Evolutionary conservation across 1,140 invertebrate species (phyloP), one percentile per base, ranked within the genome.

Genomic region (Drosophila sulfurigaster): DNA sequence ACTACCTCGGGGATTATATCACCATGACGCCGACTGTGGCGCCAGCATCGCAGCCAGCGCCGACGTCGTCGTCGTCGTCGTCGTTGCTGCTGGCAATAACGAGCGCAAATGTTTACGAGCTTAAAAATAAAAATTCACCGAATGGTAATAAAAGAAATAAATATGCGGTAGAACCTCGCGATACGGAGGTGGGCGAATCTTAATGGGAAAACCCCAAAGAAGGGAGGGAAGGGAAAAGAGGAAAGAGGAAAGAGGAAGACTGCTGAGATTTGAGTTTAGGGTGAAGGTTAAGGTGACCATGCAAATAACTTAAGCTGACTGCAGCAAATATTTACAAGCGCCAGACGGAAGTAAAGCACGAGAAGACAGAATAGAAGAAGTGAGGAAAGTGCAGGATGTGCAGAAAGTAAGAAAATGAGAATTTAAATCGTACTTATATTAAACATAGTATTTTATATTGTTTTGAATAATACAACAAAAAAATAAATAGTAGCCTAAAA

Each of bases 101-200:
- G 65, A 68, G 63, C 15, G 58, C 20, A 25, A 77, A 75, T 83
- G 73, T 85, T 85, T 85, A 85, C 81, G 78, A 85, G 81, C 58
- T 64, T 58, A 75, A 52, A 67, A 65, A 63, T 75, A 62, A 68
- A 58, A 56, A 68, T 51, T 35, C 59, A 52, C 25, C 59, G 64
- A 64, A 79, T 72, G 51, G 65, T 65, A 52, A 69, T 72, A 73
- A 63, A 28, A 46, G 38, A 60, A 5, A 58, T 56, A 63, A 76
- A 54, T 32, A 51, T 32, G 10, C 41, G 48, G 15, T 66, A 65
- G 32, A 20, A 15, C 6, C 41, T 46, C 20, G 41, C 16, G 7
- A 38, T 1, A 38, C 3, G 20, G 38, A 13, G 11, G 7, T 7
- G 3, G 8, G 32, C n/a, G 15, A 1, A 32, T 5, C 15, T 5